Conservation (phyloP, 2,797 vertebrate species). For the Eulemur albifrons region DNA sequence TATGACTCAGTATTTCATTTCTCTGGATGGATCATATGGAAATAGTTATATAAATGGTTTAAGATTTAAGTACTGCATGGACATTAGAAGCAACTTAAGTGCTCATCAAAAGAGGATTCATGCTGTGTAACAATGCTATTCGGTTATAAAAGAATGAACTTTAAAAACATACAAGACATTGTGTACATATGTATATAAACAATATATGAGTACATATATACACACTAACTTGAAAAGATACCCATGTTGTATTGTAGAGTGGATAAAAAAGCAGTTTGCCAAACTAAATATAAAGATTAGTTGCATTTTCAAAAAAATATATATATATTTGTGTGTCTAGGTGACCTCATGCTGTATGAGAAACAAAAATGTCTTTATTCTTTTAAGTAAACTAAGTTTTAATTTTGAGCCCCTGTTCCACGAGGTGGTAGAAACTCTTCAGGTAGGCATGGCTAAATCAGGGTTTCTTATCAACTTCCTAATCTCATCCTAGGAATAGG, state of each 20-base stretch:
- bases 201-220: neutral
- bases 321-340: neutral
- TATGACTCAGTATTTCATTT: neutral
- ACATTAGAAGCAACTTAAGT: neutral
- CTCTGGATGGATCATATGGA: neutral
- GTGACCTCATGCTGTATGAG: neutral
- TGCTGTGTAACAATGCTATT: neutral
- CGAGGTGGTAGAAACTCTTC: neutral
- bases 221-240: neutral
- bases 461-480: neutral
- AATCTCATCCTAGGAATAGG: neutral
- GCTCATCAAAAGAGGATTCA: neutral
- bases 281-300: neutral
- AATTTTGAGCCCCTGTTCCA: neutral
- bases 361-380: neutral
- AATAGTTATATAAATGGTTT: neutral
- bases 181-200: neutral
- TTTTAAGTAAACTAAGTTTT: conserved; percentile 4
- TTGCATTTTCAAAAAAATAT: neutral
- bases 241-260: neutral
- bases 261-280: neutral
- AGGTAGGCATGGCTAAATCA: neutral
- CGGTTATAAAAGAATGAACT: neutral
- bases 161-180: neutral
- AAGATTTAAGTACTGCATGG: neutral